A percentile compares a stretch with the other conserved stretches of the same genome.
Conservation (phyloP, 1,140 invertebrate genomes). For the Colletes gigas region DNA sequence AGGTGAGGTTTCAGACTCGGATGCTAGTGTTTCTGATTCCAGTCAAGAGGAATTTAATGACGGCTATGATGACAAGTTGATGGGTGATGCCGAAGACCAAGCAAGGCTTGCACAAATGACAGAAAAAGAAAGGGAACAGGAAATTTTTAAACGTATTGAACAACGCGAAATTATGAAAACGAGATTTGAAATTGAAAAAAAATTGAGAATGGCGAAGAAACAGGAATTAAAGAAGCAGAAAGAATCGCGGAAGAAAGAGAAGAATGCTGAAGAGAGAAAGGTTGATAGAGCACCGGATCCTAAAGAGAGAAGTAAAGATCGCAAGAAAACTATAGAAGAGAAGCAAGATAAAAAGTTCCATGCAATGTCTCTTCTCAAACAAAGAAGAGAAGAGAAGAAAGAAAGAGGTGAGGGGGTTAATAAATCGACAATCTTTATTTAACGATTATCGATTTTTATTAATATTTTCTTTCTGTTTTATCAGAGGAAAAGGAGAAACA, state of each 20-base stretch:
- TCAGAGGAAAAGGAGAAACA: conserved; percentile 83
- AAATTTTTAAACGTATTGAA: conserved; percentile 97
- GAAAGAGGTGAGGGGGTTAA: conserved; percentile 81
- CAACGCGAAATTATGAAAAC: conserved; percentile 95
- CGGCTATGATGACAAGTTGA: conserved; percentile 97
- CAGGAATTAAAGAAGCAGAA: conserved; percentile 87
- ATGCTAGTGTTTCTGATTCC: conserved; percentile 80
- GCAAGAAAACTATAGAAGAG: conserved; percentile 95
- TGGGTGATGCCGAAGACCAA: conserved; percentile 98
- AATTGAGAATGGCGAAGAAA: conserved; percentile 92
- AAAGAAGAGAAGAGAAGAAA: conserved; percentile 91
- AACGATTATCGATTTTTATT: neutral
- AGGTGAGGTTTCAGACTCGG: conserved; percentile 86
- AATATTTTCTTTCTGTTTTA: conserved; percentile 19
- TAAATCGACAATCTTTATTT: conserved; percentile 4
- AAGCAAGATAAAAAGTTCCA: conserved; percentile 93
- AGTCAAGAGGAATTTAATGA: conserved; percentile 88
- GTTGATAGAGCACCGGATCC: conserved; percentile 84
- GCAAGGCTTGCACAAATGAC: conserved; percentile 94
- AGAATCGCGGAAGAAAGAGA: conserved; percentile 84
- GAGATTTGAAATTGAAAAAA: conserved; percentile 98
- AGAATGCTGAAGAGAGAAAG: conserved; percentile 80
- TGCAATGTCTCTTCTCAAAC: conserved; percentile 95
- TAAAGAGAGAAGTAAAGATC: conserved; percentile 92
- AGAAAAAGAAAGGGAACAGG: conserved; percentile 98